Evolutionary conservation across 2,888 invertebrate genomes (phyloP).

Genomic region (Eupeodes luniger): DNA sequence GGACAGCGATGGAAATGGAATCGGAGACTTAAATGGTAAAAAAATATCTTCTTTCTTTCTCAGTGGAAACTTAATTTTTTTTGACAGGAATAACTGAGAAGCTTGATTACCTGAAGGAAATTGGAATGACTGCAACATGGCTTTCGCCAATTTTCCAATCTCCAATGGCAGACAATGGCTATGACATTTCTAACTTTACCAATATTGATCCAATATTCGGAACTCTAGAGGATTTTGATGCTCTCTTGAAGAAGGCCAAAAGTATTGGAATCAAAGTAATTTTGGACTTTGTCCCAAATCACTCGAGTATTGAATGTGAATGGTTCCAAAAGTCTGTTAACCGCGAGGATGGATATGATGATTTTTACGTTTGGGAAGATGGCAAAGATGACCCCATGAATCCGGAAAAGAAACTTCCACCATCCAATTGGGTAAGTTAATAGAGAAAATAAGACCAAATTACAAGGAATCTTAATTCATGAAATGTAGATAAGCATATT

Average conservation of each 20-base stretch:
- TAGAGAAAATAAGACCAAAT: no score
- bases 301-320: slow-evolving; percentile 90
- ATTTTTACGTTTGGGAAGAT: slow-evolving; percentile 91
- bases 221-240: slow-evolving; percentile 88
- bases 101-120: slow-evolving; percentile 86
- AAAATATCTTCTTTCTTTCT: not conserved
- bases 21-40: slow-evolving; percentile 93
- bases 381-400: slow-evolving; percentile 83
- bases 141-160: slow-evolving; percentile 90
- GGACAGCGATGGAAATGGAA: slow-evolving; percentile 92
- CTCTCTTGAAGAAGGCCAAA: slow-evolving; percentile 85
- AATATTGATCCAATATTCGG: slow-evolving; percentile 87
- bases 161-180: slow-evolving; percentile 91
- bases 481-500: slow-evolving; percentile 83
- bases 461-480: not conserved
- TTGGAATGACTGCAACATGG: slow-evolving; percentile 86
- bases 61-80: no score
- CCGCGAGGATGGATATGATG: slow-evolving; percentile 87
- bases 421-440: slow-evolving; percentile 80
- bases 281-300: slow-evolving; percentile 89
- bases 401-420: slow-evolving; percentile 77
- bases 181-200: slow-evolving; percentile 89
- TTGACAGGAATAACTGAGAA: slow-evolving; percentile 85
- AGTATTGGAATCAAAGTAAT: slow-evolving; percentile 85
- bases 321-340: slow-evolving; percentile 92